These are phyloP conservation scores for Passerculus sandwichensis DNA, from an alignment of 2,797 vertebrate species.

Conservation along the genomic window DNA sequence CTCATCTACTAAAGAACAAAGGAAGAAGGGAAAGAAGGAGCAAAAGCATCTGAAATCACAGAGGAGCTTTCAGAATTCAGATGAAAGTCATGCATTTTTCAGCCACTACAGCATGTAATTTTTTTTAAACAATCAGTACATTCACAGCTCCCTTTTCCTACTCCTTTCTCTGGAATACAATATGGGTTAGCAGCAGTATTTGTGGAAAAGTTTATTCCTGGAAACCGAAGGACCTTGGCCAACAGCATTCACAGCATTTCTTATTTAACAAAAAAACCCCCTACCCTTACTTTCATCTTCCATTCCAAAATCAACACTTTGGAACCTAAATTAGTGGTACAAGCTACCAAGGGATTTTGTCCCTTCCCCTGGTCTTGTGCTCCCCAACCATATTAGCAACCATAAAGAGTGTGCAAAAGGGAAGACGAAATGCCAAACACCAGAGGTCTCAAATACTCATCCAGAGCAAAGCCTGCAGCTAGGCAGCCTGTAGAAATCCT, in stretches of 20 bases:
- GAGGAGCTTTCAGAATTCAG: neutral
- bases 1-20: neutral
- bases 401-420: neutral
- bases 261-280: fast-evolving
- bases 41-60: neutral
- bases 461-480: neutral
- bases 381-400: neutral
- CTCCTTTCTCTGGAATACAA: neutral
- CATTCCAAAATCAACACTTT: neutral
- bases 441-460: neutral
- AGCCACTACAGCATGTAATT: neutral
- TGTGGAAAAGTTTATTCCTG: neutral
- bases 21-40: neutral
- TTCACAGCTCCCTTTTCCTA: neutral
- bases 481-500: neutral
- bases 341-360: neutral
- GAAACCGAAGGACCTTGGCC: neutral
- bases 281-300: neutral
- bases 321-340: neutral
- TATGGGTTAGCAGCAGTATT: neutral
- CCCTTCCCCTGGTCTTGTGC: neutral
- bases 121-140: neutral
- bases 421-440: neutral
- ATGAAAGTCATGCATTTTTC: neutral
- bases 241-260: neutral